Evolutionary conservation across 2,888 invertebrate species (phyloP), one percentile per base, ranked within the genome.

Genomic region (Trachelus tabidus): DNA sequence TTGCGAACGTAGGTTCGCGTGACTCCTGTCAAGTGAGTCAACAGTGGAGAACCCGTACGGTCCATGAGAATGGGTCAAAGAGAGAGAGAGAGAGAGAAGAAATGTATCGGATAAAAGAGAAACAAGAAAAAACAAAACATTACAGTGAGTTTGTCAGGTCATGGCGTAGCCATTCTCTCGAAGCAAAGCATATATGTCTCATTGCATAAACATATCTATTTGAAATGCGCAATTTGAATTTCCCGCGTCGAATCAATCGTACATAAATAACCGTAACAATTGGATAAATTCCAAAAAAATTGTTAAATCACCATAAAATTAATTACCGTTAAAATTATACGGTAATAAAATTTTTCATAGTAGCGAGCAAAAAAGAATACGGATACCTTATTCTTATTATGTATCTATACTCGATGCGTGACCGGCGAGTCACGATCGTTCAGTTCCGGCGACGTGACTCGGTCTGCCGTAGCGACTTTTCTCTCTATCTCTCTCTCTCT

Each of bases 391-490:
- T 56, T 56, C 56, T 56, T 56, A 56, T 56, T 56, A 56, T 56
- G 56, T 56, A 56, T 56, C 56, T 56, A 56, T 56, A 56, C 56
- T 23, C 74, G 23, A 73, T 75, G 75, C 76, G 78, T 78, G 78
- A 75, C 80, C 85, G 79, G 40, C 80, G 79, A 84, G 88, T 88
- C 88, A 88, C 88, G 87, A 87, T 86, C 83, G 78, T 78, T 82
- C 88, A 87, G 85, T 87, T 87, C 86, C 85, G 87, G 87, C 87
- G 88, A 90, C 90, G 90, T 90, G 90, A 89, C 90, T 56, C 75
- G 75, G 76, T 75, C 76, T 71, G 23, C 80, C 76, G 75, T 34
- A 75, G 69, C 79, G 79, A 74, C 77, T 73, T 85, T 83, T 83
- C 84, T 79, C 76, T 69, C 35, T 12, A 0, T 71, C 77, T 78